Evolutionary conservation across 2,888 invertebrate species (phyloP).

Genomic region (Protula sp.): DNA sequence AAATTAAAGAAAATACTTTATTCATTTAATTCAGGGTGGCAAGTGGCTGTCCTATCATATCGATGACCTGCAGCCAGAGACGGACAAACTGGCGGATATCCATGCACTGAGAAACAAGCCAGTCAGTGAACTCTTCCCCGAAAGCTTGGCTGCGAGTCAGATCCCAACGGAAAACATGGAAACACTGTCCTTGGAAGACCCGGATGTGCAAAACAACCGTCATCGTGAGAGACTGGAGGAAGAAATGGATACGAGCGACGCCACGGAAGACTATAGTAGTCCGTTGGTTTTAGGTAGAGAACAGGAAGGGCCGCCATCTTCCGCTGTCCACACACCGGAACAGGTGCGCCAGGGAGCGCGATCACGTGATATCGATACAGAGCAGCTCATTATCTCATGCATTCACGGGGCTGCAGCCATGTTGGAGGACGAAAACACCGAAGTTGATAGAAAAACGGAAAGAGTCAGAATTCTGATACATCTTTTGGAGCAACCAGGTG

Average conservation of each 20-base stretch:
- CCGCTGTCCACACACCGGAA: too few relatives aligned
- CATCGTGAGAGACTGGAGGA: not conserved
- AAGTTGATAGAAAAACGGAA: slow-evolving; percentile 26
- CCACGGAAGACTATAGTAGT: not conserved
- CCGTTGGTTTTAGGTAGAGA: not conserved
- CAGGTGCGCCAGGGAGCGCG: too few relatives aligned
- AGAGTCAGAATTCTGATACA: slow-evolving; percentile 24
- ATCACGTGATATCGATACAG: slow-evolving; percentile 7
- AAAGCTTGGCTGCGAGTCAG: not conserved
- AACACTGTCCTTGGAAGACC: not conserved
- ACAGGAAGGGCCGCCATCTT: not conserved
- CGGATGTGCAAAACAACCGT: not conserved
- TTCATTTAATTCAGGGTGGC: too few relatives aligned
- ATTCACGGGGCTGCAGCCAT: slow-evolving; percentile 34
- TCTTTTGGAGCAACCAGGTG: not conserved
- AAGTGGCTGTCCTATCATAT: slow-evolving; percentile 45
- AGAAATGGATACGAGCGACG: not conserved
- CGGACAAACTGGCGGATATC: slow-evolving; percentile 8
- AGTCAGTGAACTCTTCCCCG: slow-evolving; percentile 13
- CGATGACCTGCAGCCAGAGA: slow-evolving; percentile 31
- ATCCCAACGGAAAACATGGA: not conserved
- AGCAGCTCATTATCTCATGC: slow-evolving; percentile 25
- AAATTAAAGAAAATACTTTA: too few relatives aligned
- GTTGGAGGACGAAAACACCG: slow-evolving; percentile 29
- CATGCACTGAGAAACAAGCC: slow-evolving; percentile 10